Conservation (phyloP, 1,140 invertebrate genomes). For the Brachionus asplanchnoidis region DNA sequence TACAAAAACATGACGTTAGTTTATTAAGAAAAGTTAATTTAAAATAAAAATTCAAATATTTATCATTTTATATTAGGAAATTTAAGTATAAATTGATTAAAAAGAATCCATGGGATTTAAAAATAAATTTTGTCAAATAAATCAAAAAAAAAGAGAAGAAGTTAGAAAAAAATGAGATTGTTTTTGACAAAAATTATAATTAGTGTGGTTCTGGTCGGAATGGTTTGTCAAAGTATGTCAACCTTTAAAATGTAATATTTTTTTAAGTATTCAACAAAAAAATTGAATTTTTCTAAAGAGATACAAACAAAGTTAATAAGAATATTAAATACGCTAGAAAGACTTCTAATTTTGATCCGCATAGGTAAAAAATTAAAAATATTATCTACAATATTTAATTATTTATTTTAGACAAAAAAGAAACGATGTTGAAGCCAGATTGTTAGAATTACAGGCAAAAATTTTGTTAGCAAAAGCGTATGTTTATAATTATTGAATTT, state of each 20-base stretch:
- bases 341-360: not conserved
- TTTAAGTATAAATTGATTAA: not conserved
- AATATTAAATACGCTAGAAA: not conserved
- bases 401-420: not conserved
- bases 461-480: slow-evolving; percentile 19
- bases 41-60: not conserved
- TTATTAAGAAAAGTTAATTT: not conserved
- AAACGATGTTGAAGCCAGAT: slow-evolving; percentile 10
- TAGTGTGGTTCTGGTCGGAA: not conserved
- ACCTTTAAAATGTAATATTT: not conserved
- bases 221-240: not conserved
- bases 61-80: not conserved
- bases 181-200: not conserved
- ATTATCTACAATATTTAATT: not conserved
- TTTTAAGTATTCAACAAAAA: not conserved
- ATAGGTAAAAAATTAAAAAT: not conserved
- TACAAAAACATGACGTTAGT: not conserved
- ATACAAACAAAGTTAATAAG: not conserved
- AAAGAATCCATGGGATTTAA: not conserved
- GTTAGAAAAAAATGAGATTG: not conserved
- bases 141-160: not conserved
- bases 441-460: slow-evolving; percentile 27
- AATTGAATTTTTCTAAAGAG: not conserved
- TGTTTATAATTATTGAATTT: not conserved
- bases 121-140: not conserved